Evolutionary conservation across 2,113 vertebrate genomes (phyloP), one percentile per base, ranked within the genome.

Genomic region (Aldabrachelys gigantea): DNA sequence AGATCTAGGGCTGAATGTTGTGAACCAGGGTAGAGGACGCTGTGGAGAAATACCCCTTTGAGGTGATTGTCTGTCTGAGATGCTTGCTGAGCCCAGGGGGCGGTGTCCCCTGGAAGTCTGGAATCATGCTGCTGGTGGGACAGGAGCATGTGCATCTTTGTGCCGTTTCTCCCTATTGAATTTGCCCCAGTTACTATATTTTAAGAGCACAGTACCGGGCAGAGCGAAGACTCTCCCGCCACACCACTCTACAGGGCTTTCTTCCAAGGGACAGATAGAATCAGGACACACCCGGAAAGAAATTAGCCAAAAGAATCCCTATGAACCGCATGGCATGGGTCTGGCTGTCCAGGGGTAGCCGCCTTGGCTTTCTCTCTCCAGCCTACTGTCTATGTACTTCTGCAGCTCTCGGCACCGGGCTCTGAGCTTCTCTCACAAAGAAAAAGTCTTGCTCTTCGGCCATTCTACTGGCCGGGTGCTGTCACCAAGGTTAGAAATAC

Each of bases 391-490:
- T 27, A 57, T 27, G 25, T 12, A 35, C 14, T 22, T 8, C 62
- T 21, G n/a, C 19, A 2, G 2, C 35, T 21, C 31, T 9, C 19
- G 8, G 65, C n/a, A 21, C n/a, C 35, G 1, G 65, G 3, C 35
- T 69, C n/a, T 10, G n/a, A 69, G 65, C n/a, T 3, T 72, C 31
- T n/a, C 62, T 5, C 17, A 19, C 62, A 4, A n/a, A 69, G 35
- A 35, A 19, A 17, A n/a, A n/a, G 62, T n/a, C 65, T 38, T 21
- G 65, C 65, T 72, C 17, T 22, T 21, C 19, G n/a, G 65, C 35
- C 65, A 22, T 22, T 38, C 65, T 38, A 10, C 35, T 9, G 4
- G 35, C n/a, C n/a, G 16, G 27, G 27, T 12, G 57, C 57, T 59
- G 53, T 59, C 57, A 59, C 57, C 53, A 29, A 59, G 57, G 11